These are phyloP conservation scores for Nudaria mundana DNA, from an alignment of 2,888 invertebrate genomes.

Conservation along the genomic window DNA sequence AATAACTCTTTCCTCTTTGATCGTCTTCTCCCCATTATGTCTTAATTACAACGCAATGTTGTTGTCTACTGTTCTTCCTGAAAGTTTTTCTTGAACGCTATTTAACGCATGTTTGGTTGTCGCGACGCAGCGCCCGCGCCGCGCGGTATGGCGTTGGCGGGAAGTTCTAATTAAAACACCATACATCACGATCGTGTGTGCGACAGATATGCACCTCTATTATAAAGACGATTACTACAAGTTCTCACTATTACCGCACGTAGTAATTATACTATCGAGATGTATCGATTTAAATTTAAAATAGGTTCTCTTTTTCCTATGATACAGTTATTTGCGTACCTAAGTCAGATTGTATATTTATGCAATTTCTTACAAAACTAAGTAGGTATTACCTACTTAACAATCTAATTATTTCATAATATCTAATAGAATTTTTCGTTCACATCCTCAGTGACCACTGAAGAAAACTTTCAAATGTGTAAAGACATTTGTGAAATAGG, in stretches of 20 bases:
- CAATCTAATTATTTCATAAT: no score
- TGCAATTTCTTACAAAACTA: no score
- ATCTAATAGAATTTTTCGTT: no score
- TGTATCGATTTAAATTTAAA: no score
- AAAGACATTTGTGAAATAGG: no score
- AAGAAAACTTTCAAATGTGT: no score
- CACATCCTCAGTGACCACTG: no score
- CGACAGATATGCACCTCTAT: conserved; percentile 44
- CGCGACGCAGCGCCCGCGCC: conserved; percentile 11
- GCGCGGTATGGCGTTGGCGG: conserved; percentile 32
- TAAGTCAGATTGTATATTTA: no score
- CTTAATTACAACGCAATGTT: conserved; percentile 7
- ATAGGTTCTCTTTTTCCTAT: no score
- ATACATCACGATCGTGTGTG: conserved; percentile 62
- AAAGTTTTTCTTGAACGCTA: background rate
- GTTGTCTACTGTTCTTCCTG: conserved; percentile 4
- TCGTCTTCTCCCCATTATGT: conserved; percentile 10
- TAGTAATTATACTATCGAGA: background rate
- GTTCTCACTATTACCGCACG: no score
- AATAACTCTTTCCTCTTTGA: conserved; percentile 3
- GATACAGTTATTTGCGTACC: no score
- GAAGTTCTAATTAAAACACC: conserved; percentile 77
- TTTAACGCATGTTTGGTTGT: background rate
- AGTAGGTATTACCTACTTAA: no score
- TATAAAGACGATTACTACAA: conserved; percentile 35